Evolutionary conservation across 2,797 vertebrate species (phyloP), one percentile per base, ranked within the genome.

Genomic region (Avahi laniger): DNA sequence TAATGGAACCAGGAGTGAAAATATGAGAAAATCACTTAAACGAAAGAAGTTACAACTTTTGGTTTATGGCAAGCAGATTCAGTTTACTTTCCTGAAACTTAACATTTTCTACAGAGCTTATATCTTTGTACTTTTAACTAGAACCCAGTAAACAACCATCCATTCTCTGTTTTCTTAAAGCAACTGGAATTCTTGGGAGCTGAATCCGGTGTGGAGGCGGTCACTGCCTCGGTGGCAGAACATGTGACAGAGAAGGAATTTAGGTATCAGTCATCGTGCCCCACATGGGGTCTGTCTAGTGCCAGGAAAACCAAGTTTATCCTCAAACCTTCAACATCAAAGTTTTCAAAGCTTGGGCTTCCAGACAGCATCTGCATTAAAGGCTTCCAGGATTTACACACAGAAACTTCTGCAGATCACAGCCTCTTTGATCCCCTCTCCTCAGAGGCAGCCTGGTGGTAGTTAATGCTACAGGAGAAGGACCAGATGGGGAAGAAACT

Each of bases 291-390:
- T 80, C 61, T 95, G 63, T 80, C 91, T 91, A 85, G n/a, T 85
- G 38, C 57, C n/a, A 85, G 92, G 65, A 80, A 93, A 95, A 91
- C n/a, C 38, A 96, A 86, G 63, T 83, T 86, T 91, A 72, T 95
- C 20, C 76, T 96, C 87, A 93, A 87, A 84, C 65, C 38, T 96
- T 96, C 70, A 79, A 54, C 81, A 87, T 72, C 83, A 92, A 93
- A n/a, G 43, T 89, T 97, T 97, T 94, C 80, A 87, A 93, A 96
- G 57, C 61, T 54, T 50, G 76, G 57, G 46, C 54, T 96, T 91
- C 82, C 33, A 28, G 89, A 93, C 57, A 75, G 79, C 73, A 65
- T 93, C 78, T 96, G 63, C 75, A 79, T 89, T 70, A 93, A 97
- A 96, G 65, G 43, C 48, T 95, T 93, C 83, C 41, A 63, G 67